Evolutionary conservation across 2,797 vertebrate genomes (phyloP).

Genomic region (Erithacus rubecula): DNA sequence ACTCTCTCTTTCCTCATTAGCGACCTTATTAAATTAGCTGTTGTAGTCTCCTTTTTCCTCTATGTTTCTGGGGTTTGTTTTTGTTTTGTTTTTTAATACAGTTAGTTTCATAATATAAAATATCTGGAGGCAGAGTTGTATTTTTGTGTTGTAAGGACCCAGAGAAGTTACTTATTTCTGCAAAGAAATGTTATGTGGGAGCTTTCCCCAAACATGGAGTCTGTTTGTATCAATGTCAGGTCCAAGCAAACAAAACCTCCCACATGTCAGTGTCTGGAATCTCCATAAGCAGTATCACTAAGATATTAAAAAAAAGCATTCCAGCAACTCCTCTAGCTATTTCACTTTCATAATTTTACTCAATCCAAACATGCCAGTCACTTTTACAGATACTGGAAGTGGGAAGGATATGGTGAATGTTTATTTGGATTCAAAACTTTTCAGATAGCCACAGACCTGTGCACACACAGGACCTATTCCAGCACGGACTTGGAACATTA

Average conservation of each 20-base stretch:
- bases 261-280: background rate
- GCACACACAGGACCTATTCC: background rate
- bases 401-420: background rate
- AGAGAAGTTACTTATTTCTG: background rate
- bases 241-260: conserved; percentile 48
- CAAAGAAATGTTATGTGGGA: conserved; percentile 2
- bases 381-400: background rate
- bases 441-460: background rate
- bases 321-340: background rate
- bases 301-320: conserved; percentile 36
- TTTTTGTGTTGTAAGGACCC: background rate
- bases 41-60: background rate
- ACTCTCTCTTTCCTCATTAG: background rate
- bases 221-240: background rate
- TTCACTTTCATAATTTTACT: background rate
- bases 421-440: background rate
- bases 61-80: background rate
- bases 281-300: background rate
- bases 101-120: background rate
- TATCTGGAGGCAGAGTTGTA: background rate
- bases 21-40: background rate
- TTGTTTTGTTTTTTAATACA: background rate
- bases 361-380: conserved; percentile 12
- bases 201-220: background rate
- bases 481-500: background rate